Conservation (phyloP, 2,797 vertebrate species). For the Parauchenoglanis ngamensis region DNA sequence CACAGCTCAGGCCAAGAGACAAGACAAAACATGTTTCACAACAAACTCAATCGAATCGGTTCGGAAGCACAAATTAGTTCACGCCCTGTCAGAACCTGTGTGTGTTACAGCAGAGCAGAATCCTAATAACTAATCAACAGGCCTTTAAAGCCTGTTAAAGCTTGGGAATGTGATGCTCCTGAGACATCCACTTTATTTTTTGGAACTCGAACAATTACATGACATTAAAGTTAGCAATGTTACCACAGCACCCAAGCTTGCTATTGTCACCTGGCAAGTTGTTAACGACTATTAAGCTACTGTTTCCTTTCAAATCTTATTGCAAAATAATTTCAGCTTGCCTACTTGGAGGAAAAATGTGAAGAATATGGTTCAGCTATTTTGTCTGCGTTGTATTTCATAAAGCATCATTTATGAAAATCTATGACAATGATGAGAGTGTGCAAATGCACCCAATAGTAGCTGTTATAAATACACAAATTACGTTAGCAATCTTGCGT, state of each 20-base stretch:
- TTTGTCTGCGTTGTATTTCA: background rate
- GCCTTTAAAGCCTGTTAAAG: background rate
- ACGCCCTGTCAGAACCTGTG: constrained; percentile 11
- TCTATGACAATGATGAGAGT: background rate
- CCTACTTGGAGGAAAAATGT: background rate
- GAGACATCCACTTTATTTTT: background rate
- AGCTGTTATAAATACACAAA: background rate
- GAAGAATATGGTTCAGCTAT: background rate
- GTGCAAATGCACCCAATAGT: background rate
- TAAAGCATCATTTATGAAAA: background rate
- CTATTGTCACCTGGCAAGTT: background rate
- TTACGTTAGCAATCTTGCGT: background rate
- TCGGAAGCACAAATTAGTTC: constrained; percentile 31
- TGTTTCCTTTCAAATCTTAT: background rate
- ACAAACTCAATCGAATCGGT: constrained; percentile 25
- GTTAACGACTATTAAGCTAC: background rate
- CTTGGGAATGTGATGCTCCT: background rate
- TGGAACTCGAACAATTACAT: background rate
- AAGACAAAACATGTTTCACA: constrained; percentile 23
- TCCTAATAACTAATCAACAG: constrained; percentile 17
- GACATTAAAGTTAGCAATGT: background rate
- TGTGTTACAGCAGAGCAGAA: constrained; percentile 4
- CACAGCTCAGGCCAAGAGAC: constrained; percentile 18
- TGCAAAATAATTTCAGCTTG: background rate
- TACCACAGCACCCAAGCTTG: background rate